Conservation (phyloP, 2,888 invertebrate genomes). For the Hypercompe scribonia region DNA sequence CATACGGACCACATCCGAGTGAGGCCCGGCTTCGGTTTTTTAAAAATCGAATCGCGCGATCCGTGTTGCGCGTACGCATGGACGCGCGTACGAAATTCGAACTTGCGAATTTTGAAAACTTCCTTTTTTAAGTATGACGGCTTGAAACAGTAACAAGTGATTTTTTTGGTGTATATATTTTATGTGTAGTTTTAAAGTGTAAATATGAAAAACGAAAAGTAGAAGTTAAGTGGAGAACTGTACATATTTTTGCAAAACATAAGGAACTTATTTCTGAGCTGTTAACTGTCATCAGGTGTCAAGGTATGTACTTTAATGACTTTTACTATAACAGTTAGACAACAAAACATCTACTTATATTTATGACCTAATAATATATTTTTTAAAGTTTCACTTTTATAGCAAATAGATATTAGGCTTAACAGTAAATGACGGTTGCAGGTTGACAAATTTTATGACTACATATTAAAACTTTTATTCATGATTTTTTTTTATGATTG, state of each 20-base stretch:
- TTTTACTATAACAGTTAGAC: slow-evolving; percentile 19
- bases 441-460: slow-evolving; percentile 13
- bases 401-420: slow-evolving; percentile 1
- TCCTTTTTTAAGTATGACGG: slow-evolving; percentile 52
- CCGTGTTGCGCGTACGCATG: slow-evolving; percentile 79
- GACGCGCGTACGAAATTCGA: slow-evolving; percentile 70
- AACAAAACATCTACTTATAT: slow-evolving; percentile 8
- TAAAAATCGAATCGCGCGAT: slow-evolving; percentile 76
- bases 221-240: slow-evolving; percentile 64
- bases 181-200: slow-evolving; percentile 60
- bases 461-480: slow-evolving; percentile 24
- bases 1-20: slow-evolving; percentile 85
- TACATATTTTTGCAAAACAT: slow-evolving; percentile 54
- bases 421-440: slow-evolving; percentile 11
- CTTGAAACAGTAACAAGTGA: slow-evolving; percentile 54
- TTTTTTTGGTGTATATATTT: slow-evolving; percentile 62
- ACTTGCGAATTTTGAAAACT: slow-evolving; percentile 55
- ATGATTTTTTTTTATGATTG: slow-evolving; percentile 29
- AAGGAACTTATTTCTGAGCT: slow-evolving; percentile 55
- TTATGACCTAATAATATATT: slow-evolving; percentile 21
- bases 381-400: slow-evolving; percentile 15
- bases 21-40: slow-evolving; percentile 78
- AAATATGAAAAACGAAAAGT: slow-evolving; percentile 56
- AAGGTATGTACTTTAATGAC: slow-evolving; percentile 56
- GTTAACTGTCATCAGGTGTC: slow-evolving; percentile 37